Conservation (phyloP, 2,888 invertebrate species). For the Drosophila kambysellisi region DNA sequence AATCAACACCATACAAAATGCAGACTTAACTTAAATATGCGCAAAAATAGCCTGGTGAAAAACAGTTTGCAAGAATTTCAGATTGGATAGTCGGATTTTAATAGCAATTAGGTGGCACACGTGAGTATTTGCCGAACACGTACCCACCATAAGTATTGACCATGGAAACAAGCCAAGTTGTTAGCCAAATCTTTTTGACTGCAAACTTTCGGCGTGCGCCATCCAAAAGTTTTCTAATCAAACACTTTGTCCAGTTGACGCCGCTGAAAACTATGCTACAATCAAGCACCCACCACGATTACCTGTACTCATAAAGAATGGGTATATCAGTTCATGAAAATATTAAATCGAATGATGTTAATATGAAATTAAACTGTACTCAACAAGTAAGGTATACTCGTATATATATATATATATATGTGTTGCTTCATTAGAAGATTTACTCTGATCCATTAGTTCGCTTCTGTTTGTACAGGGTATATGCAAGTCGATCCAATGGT, state of each 20-base stretch:
- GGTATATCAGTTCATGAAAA: background rate
- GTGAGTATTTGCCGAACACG: constrained; percentile 26
- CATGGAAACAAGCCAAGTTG: constrained; percentile 35
- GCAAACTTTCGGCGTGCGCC: constrained; percentile 41
- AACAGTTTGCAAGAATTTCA: background rate
- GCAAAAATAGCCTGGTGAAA: constrained; percentile 2
- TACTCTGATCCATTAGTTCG: background rate
- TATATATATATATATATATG: no score
- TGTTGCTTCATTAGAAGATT: no score
- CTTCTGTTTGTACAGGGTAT: background rate
- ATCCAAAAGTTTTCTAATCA: constrained; percentile 71
- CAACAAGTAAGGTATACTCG: background rate
- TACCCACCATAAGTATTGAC: constrained; percentile 43
- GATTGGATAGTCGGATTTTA: constrained; percentile 24
- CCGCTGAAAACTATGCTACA: constrained; percentile 44
- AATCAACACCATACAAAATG: constrained; percentile 25
- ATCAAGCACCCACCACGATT: background rate
- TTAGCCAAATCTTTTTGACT: constrained; percentile 57
- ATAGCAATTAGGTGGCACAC: constrained; percentile 41
- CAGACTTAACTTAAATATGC: constrained; percentile 15
- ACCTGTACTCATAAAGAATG: background rate
- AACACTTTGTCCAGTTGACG: constrained; percentile 62
- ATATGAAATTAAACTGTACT: background rate
- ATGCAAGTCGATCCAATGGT: background rate
- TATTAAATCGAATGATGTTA: background rate